Conservation (phyloP, 2,113 vertebrate genomes). For the Ptilorrhoa leucosticta region DNA sequence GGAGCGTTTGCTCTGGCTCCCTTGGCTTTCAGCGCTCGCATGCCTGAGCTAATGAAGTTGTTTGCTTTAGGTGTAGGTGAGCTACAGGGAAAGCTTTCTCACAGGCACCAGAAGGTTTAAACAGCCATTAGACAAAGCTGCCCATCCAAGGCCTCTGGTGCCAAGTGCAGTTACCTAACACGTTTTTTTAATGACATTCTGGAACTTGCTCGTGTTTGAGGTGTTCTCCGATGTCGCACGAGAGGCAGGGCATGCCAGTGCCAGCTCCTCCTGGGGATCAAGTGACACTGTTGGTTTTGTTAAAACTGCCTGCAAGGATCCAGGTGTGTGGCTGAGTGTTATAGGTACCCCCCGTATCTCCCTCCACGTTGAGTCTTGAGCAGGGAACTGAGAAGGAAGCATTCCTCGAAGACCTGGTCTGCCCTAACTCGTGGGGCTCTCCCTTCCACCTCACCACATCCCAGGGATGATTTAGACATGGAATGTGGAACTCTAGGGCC, state of each 20-base stretch:
- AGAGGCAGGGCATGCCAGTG: not conserved
- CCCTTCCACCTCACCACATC: not conserved
- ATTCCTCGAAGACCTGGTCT: not conserved
- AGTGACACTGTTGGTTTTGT: not conserved
- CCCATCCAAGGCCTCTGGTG: not conserved
- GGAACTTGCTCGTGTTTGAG: not conserved
- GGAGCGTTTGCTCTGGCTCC: not conserved
- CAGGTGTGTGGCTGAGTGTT: not conserved
- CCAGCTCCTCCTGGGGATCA: not conserved
- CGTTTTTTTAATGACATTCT: not conserved
- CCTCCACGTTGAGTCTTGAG: not conserved
- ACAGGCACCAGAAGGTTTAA: not conserved
- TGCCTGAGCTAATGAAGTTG: not conserved
- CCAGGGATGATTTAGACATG: not conserved
- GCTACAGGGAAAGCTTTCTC: not conserved
- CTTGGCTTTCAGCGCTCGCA: not conserved
- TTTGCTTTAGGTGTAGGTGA: slow-evolving; percentile 35
- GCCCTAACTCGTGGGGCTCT: not conserved
- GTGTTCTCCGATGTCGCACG: not conserved
- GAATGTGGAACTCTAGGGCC: not conserved
- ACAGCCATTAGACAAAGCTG: not conserved
- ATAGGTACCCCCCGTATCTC: rapidly evolving
- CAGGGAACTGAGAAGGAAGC: not conserved
- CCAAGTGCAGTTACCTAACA: slow-evolving; percentile 18
- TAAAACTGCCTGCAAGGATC: not conserved